Conservation (phyloP, 2,888 invertebrate genomes). For the Aporophyla nigra region DNA sequence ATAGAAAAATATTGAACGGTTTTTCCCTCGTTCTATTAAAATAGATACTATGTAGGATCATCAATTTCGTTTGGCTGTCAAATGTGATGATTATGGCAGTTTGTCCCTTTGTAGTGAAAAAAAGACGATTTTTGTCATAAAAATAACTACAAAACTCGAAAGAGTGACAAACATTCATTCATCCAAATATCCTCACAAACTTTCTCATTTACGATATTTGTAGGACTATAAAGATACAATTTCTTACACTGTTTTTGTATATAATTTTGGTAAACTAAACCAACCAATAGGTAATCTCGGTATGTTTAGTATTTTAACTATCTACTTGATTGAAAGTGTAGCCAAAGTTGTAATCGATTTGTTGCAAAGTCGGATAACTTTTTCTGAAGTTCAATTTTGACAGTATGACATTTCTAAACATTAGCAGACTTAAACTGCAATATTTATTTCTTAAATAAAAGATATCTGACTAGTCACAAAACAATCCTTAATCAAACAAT, state of each 20-base stretch:
- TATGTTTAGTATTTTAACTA: not conserved
- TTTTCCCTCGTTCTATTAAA: slow-evolving; percentile 15
- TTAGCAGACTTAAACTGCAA: too few relatives aligned
- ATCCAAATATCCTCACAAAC: too few relatives aligned
- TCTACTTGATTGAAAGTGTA: not conserved
- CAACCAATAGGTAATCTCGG: not conserved
- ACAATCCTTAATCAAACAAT: not conserved
- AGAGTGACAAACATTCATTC: too few relatives aligned
- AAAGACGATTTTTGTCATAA: too few relatives aligned
- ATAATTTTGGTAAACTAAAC: not conserved
- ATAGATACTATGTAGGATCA: slow-evolving; percentile 6
- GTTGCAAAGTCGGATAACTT: not conserved
- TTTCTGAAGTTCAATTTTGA: not conserved
- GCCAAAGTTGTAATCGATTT: not conserved
- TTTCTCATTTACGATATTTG: too few relatives aligned
- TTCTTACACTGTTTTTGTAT: not conserved
- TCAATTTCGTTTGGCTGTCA: slow-evolving; percentile 44
- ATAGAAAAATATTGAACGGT: slow-evolving; percentile 30
- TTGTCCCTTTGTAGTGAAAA: not conserved
- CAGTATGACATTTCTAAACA: too few relatives aligned
- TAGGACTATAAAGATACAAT: not conserved
- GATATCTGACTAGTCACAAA: not conserved
- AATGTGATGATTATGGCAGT: not conserved
- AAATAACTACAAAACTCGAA: too few relatives aligned
- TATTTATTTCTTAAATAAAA: not conserved